Evolutionary conservation across 2,113 vertebrate species (phyloP).

Genomic region (Procapra przewalskii): DNA sequence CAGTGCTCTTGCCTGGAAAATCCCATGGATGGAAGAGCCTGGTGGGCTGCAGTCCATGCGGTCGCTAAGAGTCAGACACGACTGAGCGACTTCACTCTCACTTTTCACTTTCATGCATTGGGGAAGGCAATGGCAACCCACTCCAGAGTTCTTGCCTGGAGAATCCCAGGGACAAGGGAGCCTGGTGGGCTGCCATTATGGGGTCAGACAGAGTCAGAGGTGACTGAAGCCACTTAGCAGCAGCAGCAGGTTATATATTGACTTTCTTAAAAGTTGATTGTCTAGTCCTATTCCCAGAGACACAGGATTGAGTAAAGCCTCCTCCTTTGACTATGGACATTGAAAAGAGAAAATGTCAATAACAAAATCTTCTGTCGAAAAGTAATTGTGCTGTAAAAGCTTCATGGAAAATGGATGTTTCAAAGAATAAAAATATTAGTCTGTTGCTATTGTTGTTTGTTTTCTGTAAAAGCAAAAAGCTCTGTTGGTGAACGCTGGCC

Average conservation of each 20-base stretch:
- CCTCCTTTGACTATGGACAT: neutral
- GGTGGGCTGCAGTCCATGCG: too few relatives aligned
- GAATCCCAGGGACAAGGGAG: too few relatives aligned
- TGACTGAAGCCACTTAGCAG: too few relatives aligned
- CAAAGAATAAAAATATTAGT: neutral
- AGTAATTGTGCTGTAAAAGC: neutral
- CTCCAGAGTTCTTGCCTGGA: too few relatives aligned
- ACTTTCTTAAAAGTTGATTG: neutral
- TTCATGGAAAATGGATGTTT: neutral
- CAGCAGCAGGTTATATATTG: neutral
- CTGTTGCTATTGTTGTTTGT: neutral
- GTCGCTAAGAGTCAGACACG: fast-evolving
- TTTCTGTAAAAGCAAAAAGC: neutral
- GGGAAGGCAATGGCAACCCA: too few relatives aligned
- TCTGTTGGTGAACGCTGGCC: neutral
- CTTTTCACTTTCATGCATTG: too few relatives aligned
- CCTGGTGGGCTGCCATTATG: too few relatives aligned
- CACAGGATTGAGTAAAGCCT: neutral
- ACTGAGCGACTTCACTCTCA: too few relatives aligned
- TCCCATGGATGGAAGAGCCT: too few relatives aligned
- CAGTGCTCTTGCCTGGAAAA: too few relatives aligned
- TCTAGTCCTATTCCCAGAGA: neutral
- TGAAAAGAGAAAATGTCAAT: neutral
- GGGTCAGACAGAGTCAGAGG: fast-evolving
- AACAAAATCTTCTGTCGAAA: neutral